phyloP scores from a whole-genome alignment of 1,140 invertebrate species.

The Papilio xuthus region DNA sequence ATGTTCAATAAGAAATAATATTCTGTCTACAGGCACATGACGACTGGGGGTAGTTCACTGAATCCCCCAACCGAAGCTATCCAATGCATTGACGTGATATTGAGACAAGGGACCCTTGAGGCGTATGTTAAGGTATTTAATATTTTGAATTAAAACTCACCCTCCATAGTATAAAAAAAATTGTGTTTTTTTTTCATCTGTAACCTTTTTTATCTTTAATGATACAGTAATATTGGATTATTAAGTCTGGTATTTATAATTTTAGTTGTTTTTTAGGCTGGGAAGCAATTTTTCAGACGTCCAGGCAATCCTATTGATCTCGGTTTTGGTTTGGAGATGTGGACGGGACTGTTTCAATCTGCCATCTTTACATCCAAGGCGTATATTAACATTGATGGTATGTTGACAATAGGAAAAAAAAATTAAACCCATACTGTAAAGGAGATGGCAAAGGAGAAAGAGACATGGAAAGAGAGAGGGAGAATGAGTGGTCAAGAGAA shows the following conservation, averaged over 20 bases:
- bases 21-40: conserved; percentile 66
- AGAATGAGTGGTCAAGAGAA: too few relatives aligned
- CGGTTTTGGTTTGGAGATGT: conserved; percentile 85
- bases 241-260: neutral
- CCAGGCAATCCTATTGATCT: conserved; percentile 75
- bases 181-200: neutral
- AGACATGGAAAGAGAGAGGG: too few relatives aligned
- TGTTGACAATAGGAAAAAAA: conserved; percentile 52
- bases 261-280: conserved; percentile 65
- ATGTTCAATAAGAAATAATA: neutral
- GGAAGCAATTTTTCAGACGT: conserved; percentile 81
- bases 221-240: neutral
- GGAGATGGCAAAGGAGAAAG: too few relatives aligned
- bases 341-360: conserved; percentile 88
- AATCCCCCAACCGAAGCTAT: conserved; percentile 84
- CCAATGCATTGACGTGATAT: conserved; percentile 92
- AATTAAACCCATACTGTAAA: neutral
- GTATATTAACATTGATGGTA: conserved; percentile 89
- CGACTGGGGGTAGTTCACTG: conserved; percentile 58
- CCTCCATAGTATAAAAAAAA: neutral
- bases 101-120: conserved; percentile 83
- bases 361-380: conserved; percentile 87
- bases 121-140: conserved; percentile 70
- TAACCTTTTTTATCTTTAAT: conserved; percentile 25
- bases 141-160: too few relatives aligned